Evolutionary conservation across 1,140 invertebrate genomes (phyloP).

Genomic region (Scaptodrosophila lebanonensis): DNA sequence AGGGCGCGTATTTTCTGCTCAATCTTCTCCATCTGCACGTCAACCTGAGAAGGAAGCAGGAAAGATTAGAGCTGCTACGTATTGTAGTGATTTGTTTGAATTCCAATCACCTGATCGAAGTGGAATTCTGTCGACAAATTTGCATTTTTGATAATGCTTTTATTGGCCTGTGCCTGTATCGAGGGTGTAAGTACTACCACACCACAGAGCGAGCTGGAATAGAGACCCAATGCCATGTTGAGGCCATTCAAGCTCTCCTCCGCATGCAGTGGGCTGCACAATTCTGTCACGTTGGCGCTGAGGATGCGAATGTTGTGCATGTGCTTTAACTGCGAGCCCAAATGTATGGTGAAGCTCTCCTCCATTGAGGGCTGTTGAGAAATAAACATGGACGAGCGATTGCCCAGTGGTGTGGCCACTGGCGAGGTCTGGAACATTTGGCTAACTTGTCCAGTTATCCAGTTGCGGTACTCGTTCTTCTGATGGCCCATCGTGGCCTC

Average conservation of each 20-base stretch:
- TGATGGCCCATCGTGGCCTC: conserved; percentile 87
- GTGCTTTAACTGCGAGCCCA: conserved; percentile 98
- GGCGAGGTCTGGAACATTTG: conserved; percentile 67
- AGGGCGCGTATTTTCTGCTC: conserved; percentile 79
- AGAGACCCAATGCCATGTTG: conserved; percentile 95
- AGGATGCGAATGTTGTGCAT: conserved; percentile 98
- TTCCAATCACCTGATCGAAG: conserved; percentile 62
- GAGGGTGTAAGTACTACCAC: conserved; percentile 90
- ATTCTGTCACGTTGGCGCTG: conserved; percentile 90
- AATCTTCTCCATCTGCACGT: conserved; percentile 90
- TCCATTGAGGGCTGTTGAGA: conserved; percentile 81
- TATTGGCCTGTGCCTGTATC: conserved; percentile 75
- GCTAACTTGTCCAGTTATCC: conserved; percentile 81
- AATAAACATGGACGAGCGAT: conserved; percentile 76
- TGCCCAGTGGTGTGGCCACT: conserved; percentile 67
- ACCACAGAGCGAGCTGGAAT: conserved; percentile 93
- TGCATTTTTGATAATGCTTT: conserved; percentile 70
- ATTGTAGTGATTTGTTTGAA: not conserved
- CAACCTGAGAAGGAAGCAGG: conserved; percentile 82
- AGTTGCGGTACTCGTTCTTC: conserved; percentile 87
- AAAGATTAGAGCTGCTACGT: not conserved
- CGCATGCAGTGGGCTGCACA: conserved; percentile 83
- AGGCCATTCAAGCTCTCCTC: conserved; percentile 80
- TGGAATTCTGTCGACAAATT: conserved; percentile 76
- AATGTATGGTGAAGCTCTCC: conserved; percentile 98